Percentiles rank a stretch among this genome's conserved stretches.
Conservation (phyloP, 2,113 vertebrate genomes). For the Corynorhinus townsendii region DNA sequence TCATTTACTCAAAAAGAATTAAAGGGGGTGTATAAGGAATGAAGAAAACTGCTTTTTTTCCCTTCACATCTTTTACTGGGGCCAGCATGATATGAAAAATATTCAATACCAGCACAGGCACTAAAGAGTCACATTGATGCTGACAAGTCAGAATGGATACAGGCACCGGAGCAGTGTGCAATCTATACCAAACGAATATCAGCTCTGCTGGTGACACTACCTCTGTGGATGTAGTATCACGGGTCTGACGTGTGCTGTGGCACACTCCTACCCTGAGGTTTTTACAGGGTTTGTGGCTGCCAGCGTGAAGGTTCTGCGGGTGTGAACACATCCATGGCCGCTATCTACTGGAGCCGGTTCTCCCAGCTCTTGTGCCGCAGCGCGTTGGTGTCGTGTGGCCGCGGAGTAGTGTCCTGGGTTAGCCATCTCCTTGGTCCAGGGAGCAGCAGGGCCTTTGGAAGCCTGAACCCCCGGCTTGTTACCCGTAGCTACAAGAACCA, state of each 20-base stretch:
- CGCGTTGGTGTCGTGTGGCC: not conserved
- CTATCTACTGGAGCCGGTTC: not conserved
- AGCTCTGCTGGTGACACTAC: not conserved
- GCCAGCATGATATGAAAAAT: not conserved
- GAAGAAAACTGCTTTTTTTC: not conserved
- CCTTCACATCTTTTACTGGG: not conserved
- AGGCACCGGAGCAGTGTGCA: not conserved
- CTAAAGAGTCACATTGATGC: not conserved
- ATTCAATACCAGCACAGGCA: not conserved
- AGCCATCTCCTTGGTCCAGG: not conserved
- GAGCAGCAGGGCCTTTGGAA: not conserved
- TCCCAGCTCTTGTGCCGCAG: accelerated
- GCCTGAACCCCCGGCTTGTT: not conserved
- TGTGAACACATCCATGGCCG: not conserved
- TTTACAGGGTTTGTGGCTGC: not conserved
- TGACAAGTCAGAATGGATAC: not conserved
- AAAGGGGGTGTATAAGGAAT: not conserved
- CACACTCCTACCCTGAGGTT: not conserved
- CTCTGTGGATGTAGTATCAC: not conserved
- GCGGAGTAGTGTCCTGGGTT: not conserved
- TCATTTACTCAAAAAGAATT: not conserved
- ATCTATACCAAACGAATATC: not conserved
- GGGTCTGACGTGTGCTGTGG: not conserved
- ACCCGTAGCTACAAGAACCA: not conserved
- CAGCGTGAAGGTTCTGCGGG: accelerated